These are phyloP conservation scores for Tetragnatha versicolor DNA, from an alignment of 1,140 invertebrate genomes.

Conservation along the genomic window DNA sequence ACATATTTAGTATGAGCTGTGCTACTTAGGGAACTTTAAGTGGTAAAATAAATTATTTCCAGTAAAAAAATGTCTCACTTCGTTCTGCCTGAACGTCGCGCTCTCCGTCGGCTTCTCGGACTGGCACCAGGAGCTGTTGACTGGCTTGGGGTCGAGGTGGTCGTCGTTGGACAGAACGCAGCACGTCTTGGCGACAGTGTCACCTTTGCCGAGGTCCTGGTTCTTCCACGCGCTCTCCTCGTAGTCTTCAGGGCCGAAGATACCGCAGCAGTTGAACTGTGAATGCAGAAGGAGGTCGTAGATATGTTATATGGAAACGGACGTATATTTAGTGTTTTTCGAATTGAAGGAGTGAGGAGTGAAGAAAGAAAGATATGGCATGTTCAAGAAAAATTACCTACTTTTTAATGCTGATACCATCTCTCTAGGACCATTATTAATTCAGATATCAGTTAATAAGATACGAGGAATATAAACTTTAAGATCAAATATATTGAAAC, in stretches of 20 bases:
- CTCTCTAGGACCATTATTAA: too few species aligned
- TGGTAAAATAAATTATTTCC: not conserved
- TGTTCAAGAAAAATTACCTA: not conserved
- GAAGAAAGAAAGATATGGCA: not conserved
- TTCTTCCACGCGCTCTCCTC: constrained; percentile 81
- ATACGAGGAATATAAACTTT: too few species aligned
- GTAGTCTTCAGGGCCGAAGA: constrained; percentile 80
- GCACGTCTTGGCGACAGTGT: constrained; percentile 78
- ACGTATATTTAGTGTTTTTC: not conserved
- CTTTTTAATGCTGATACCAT: too few species aligned
- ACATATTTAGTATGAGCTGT: too few species aligned
- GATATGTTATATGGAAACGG: too few species aligned
- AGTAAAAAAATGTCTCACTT: not conserved
- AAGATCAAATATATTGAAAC: too few species aligned
- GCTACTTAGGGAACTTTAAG: too few species aligned
- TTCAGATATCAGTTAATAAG: too few species aligned
- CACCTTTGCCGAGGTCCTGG: constrained; percentile 72
- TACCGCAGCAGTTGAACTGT: constrained; percentile 84
- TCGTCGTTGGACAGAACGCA: constrained; percentile 73
- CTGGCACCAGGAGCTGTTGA: constrained; percentile 76
- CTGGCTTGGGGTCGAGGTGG: constrained; percentile 78
- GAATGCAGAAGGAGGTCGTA: too few species aligned
- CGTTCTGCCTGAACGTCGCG: constrained; percentile 7
- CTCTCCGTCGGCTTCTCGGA: constrained; percentile 25
- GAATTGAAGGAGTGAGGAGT: not conserved